Base-by-base conservation (phyloP, 2,797 vertebrate species). In the Hydrocynus forskahlii region DNA sequence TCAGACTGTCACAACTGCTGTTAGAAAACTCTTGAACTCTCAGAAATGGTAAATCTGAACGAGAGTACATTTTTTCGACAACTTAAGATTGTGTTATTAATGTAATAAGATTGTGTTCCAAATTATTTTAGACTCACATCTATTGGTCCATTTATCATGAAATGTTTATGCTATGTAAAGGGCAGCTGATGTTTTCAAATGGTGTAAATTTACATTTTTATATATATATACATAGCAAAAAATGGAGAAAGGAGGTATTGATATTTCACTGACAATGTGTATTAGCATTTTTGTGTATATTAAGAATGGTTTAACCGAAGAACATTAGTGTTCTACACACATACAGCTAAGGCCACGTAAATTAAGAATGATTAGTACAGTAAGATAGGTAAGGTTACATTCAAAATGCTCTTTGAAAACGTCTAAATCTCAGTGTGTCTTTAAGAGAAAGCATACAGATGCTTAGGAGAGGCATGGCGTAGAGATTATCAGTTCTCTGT, bases 401-500 rank as follows among this genome's bases (percentile, higher is more conserved):
- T 2, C 19, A 71, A 59, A 13, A 68, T 29, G 14, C 4, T 80
- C 5, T 62, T 43, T 66, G 13, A 3, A n/a, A 19, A n/a, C 0
- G 17, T 35, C 62, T 7, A 38, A 12, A 38, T 64, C 19, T 6
- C 62, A n/a, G n/a, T 17, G n/a, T 21, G 16, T 55, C 43, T 55
- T 48, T 19, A 43, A 69, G 38, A 60, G 70, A n/a, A n/a, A n/a
- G n/a, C n/a, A 55, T 60, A 45, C 76, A 80, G 54, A 69, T 54
- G 48, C 67, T 73, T 50, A 82, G 0, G 12, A 52, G 21, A 68
- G 59, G 63, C 3, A 4, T 52, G 70, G 23, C 8, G 63, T 50
- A n/a, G n/a, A 76, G 72, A 82, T 68, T 23, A 54, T 35, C 48
- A 73, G 77, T 23, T 16, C 62, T 73, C 62, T 75, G 8, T 12